Evolutionary conservation across 2,113 vertebrate species (phyloP), one percentile per base, ranked within the genome.

Genomic region (Tachycineta bicolor): DNA sequence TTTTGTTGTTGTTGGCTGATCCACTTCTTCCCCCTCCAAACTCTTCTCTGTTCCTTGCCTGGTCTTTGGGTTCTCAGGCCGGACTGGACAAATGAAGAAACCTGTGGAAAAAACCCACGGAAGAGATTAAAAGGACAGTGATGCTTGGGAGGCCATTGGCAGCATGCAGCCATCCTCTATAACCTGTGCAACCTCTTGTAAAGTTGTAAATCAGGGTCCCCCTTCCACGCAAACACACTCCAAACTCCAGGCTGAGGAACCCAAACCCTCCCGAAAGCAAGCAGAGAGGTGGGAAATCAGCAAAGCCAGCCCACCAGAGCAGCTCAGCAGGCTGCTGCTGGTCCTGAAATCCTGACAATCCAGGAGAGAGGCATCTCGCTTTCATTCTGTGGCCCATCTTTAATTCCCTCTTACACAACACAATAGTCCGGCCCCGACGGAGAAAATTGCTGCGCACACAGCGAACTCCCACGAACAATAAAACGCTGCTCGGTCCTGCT

Each of bases 391-490:
- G 60, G 19, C 53, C 69, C 34, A 7, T 73, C 78, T 95, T 83
- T 89, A 81, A 84, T 74, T 94, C 49, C 19, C 34, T 13, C 4
- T 94, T 82, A 75, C 26, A 41, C 2, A 24, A 56, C 74, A 91
- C 90, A 92, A 79, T 59, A 82, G 75, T 44, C 43, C 60, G 74
- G 25, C 63, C 58, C 71, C 64, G n/a, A 11, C 6, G 5, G 83
- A 95, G 91, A 92, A 92, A 87, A 96, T 86, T 95, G 59, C 86
- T 89, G 49, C 10, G 5, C 49, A 15, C 9, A 52, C 65, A 65
- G 46, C 39, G 62, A 92, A 64, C 80, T 91, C 56, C 56, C 33
- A 86, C 2, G 0, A 87, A 93, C 83, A 95, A 94, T 73, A 92
- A 79, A 74, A 63, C 26, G 37, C 58, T 47, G 29, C 82, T 90